A percentile compares a stretch with the other conserved stretches of the same genome.
These are phyloP conservation scores for Diplazon laetatorius DNA, from an alignment of 2,888 invertebrate genomes.

Conservation along the genomic window DNA sequence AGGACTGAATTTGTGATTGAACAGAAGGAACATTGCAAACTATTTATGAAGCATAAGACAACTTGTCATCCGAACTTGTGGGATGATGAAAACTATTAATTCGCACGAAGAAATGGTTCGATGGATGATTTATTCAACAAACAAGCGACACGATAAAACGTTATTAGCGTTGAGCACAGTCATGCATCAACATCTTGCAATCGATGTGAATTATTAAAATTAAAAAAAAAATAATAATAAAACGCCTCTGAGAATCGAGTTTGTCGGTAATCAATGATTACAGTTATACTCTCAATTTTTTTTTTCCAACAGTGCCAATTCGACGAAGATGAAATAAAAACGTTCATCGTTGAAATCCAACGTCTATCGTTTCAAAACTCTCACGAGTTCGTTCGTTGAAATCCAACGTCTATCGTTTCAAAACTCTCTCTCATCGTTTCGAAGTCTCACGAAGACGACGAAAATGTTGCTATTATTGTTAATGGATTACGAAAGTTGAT, in stretches of 20 bases:
- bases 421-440: background rate
- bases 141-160: too few species aligned
- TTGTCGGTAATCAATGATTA: background rate
- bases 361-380: constrained; percentile 15
- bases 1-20: too few species aligned
- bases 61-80: too few species aligned
- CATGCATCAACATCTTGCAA: too few species aligned
- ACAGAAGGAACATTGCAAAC: too few species aligned
- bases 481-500: constrained; percentile 22
- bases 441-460: background rate
- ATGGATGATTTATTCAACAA: too few species aligned
- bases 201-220: too few species aligned
- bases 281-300: background rate
- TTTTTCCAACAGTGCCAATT: background rate
- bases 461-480: constrained; percentile 29
- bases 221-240: too few species aligned
- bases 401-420: constrained; percentile 3
- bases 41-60: too few species aligned
- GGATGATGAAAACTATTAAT: too few species aligned
- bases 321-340: background rate
- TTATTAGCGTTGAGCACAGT: too few species aligned
- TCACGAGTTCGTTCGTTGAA: background rate
- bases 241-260: background rate
- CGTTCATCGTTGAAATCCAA: background rate
- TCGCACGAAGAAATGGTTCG: too few species aligned